Percentiles rank a stretch among this genome's conserved stretches.
Evolutionary conservation across 2,888 invertebrate genomes (phyloP).

Genomic region (Leptogaster cylindrica): DNA sequence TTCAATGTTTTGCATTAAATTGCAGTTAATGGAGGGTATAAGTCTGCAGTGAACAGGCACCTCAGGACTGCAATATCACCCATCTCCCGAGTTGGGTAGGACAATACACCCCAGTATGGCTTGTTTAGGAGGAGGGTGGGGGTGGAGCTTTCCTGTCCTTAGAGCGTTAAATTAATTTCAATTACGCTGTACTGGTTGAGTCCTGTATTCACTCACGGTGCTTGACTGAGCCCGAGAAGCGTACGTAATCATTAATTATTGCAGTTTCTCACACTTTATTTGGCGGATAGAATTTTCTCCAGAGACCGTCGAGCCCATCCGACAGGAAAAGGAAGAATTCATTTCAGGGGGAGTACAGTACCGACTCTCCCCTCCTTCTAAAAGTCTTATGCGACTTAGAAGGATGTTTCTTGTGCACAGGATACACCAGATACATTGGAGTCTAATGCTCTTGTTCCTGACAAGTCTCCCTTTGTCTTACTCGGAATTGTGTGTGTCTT

Average conservation of each 20-base stretch:
- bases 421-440: background rate
- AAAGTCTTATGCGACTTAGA: background rate
- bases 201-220: background rate
- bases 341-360: background rate
- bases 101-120: too few relatives aligned
- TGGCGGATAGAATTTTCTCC: slow-evolving; percentile 16
- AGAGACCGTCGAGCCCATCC: background rate
- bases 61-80: background rate
- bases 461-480: slow-evolving; percentile 31
- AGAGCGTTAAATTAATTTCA: slow-evolving; percentile 32
- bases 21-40: background rate
- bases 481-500: too few relatives aligned
- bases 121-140: background rate
- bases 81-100: background rate
- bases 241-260: slow-evolving; percentile 29
- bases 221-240: background rate
- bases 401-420: background rate
- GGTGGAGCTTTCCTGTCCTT: background rate
- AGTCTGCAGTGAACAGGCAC: background rate
- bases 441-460: slow-evolving; percentile 32
- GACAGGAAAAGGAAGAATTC: background rate
- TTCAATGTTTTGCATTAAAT: slow-evolving; percentile 23
- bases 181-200: slow-evolving; percentile 7
- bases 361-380: background rate
- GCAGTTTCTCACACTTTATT: slow-evolving; percentile 9